phyloP scores from a whole-genome alignment of 2,888 invertebrate genomes.

The Melinaea marsaeus region DNA sequence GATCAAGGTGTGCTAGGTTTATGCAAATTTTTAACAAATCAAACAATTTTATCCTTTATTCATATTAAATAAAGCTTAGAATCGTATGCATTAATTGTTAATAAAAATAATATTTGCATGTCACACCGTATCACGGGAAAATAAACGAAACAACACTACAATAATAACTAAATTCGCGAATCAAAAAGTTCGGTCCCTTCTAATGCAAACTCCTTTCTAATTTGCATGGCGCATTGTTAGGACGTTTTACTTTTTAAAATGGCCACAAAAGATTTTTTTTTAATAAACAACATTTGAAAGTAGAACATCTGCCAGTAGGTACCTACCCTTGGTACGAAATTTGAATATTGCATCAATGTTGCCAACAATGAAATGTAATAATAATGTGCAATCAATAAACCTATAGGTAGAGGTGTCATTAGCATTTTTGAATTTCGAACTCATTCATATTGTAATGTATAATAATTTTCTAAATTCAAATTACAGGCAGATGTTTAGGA shows the following conservation, averaged over 20 bases:
- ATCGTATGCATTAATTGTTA: conserved; percentile 25
- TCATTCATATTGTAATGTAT: conserved; percentile 7
- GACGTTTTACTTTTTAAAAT: conserved; percentile 71
- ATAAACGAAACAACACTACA: conserved; percentile 35
- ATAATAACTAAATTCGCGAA: conserved; percentile 47
- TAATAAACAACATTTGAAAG: conserved; percentile 68
- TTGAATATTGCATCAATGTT: conserved; percentile 38
- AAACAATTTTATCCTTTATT: conserved; percentile 39
- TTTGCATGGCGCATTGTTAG: conserved; percentile 75
- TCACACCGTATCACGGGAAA: conserved; percentile 39
- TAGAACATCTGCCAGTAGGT: conserved; percentile 74
- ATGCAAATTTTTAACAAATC: conserved; percentile 66
- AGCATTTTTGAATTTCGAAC: conserved; percentile 10
- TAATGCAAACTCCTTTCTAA: conserved; percentile 50
- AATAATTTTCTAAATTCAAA: neutral
- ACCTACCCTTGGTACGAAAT: conserved; percentile 36
- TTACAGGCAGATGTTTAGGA: neutral
- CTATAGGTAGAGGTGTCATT: conserved; percentile 4
- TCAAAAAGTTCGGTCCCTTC: conserved; percentile 36
- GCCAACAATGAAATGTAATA: conserved; percentile 15
- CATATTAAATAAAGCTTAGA: conserved; percentile 31
- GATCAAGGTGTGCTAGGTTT: conserved; percentile 71
- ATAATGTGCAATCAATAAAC: conserved; percentile 18
- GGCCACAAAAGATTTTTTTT: conserved; percentile 76
- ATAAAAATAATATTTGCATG: conserved; percentile 54